phyloP scores from a whole-genome alignment of 1,140 invertebrate genomes.

The Ceratina calcarata region DNA sequence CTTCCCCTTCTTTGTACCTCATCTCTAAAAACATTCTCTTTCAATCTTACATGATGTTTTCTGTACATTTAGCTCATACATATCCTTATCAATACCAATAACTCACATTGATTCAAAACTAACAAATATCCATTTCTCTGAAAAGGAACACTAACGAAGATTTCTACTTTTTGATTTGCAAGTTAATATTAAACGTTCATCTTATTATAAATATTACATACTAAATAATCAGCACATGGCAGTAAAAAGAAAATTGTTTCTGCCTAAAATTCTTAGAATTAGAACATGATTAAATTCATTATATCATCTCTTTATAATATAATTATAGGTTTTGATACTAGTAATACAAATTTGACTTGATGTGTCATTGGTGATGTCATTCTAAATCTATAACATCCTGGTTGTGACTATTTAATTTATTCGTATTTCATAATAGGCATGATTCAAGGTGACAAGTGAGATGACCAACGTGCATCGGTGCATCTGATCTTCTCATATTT shows the following conservation, averaged over 20 bases:
- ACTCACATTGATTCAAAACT: slow-evolving; percentile 41
- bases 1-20: slow-evolving; percentile 54
- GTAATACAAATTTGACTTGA: slow-evolving; percentile 45
- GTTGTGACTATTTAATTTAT: slow-evolving; percentile 36
- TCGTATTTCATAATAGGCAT: slow-evolving; percentile 52
- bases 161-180: background rate
- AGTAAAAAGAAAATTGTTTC: background rate
- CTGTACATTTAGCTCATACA: slow-evolving; percentile 36
- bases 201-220: background rate
- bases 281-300: background rate
- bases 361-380: slow-evolving; percentile 63
- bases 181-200: background rate
- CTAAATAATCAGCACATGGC: too few relatives aligned
- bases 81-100: slow-evolving; percentile 41
- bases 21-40: slow-evolving; percentile 48
- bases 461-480: background rate
- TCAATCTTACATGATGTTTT: slow-evolving; percentile 49
- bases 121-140: slow-evolving; percentile 2
- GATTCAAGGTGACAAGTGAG: slow-evolving; percentile 51
- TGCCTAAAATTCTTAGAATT: background rate
- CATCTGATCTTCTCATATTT: background rate
- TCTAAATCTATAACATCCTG: slow-evolving; percentile 58
- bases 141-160: background rate
- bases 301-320: slow-evolving; percentile 8
- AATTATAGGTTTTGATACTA: slow-evolving; percentile 36